Evolutionary conservation across 2,888 invertebrate genomes (phyloP), one percentile per base, ranked within the genome.

Genomic region (Aradus depressus): DNA sequence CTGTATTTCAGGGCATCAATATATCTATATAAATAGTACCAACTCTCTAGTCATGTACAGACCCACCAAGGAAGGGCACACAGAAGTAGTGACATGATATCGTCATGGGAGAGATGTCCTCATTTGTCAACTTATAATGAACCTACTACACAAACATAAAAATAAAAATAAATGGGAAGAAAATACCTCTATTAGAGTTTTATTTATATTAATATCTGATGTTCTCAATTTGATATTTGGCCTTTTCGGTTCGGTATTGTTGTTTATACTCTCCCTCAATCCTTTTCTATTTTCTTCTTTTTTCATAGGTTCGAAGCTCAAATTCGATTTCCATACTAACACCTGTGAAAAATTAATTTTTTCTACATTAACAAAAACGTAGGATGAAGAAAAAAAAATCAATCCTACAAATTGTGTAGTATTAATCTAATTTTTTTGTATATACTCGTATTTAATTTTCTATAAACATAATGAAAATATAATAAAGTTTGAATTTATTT

Each of bases 301-400:
- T n/a, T n/a, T n/a, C n/a, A n/a, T n/a, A n/a, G n/a, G n/a, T n/a
- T n/a, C n/a, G n/a, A n/a, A n/a, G n/a, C n/a, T n/a, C n/a, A n/a
- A n/a, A 31, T 55, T 55, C 4, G 52, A 35, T 34, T 50, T 50
- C 55, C 55, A 55, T 5, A 55, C 44, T 35, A 50, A 48, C 3
- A 54, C 54, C 54, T 54, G 21, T 26, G 28, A 4, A n/a, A 4
- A 44, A 50, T n/a, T n/a, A n/a, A n/a, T n/a, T n/a, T n/a, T n/a
- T n/a, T n/a, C n/a, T n/a, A 43, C 18, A 8, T 18, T 28, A 41
- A 22, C 14, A 41, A 22, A 41, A 21, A 8, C 12, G 23, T 12
- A 12, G 22, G 12, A 42, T 14, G 25, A 16, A 5, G 4, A 21
- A 39, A 3, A 18, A 2, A 41, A 14, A 5, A n/a, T 14, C 4